A percentile compares a stretch with the other conserved stretches of the same genome.
Evolutionary conservation across 1,140 invertebrate genomes (phyloP).

Genomic region (Ceratitis capitata): DNA sequence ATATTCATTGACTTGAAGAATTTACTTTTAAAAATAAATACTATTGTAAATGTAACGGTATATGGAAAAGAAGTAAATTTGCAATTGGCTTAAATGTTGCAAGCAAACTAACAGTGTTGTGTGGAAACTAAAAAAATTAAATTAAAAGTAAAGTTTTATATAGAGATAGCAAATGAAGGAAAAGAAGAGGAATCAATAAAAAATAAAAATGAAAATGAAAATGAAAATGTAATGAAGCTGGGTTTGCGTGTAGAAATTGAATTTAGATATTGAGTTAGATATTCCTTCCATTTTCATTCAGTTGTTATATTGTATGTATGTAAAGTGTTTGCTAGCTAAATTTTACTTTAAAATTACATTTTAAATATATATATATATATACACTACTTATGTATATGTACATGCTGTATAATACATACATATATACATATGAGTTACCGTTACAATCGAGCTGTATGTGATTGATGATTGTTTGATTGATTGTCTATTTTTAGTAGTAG

Average conservation of each 20-base stretch:
- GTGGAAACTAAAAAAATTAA: neutral
- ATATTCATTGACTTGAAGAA: neutral
- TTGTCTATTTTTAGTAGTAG: neutral
- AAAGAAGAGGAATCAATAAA: neutral
- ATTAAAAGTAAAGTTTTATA: too few species aligned
- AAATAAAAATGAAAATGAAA: too few species aligned
- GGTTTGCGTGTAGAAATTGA: neutral
- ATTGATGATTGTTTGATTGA: conserved; percentile 27
- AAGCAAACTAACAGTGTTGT: neutral
- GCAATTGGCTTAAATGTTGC: neutral
- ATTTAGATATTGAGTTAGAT: conserved; percentile 19
- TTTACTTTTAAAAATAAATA: neutral
- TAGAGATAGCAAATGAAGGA: neutral
- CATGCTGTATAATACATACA: too few species aligned
- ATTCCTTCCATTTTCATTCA: conserved; percentile 30
- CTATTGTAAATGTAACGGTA: neutral
- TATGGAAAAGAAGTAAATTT: neutral
- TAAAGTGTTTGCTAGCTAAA: conserved; percentile 37
- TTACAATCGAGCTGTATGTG: conserved; percentile 33
- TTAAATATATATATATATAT: neutral
- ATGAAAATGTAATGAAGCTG: neutral
- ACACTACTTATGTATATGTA: too few species aligned
- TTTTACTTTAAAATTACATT: conserved; percentile 34
- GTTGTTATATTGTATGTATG: conserved; percentile 1
- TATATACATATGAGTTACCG: conserved; percentile 14